Percentiles rank a stretch among this genome's conserved stretches.
These are phyloP conservation scores for Salmo trutta DNA, from an alignment of 2,797 vertebrate species.

Conservation along the genomic window DNA sequence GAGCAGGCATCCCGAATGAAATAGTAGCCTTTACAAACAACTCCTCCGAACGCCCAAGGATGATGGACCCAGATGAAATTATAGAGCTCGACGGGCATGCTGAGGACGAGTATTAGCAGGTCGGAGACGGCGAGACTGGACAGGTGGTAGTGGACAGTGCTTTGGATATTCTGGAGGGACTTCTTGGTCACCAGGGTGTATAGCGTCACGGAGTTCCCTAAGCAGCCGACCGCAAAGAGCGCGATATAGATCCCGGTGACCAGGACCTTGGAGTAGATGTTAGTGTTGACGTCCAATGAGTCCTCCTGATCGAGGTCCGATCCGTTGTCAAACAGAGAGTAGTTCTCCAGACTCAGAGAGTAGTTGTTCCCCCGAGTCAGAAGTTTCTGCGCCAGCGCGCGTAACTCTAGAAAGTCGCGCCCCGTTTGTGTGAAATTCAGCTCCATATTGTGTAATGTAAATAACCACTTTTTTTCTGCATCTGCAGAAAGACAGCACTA, in stretches of 20 bases:
- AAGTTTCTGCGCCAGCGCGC: constrained; percentile 57
- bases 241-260: constrained; percentile 86
- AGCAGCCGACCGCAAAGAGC: constrained; percentile 85
- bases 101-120: constrained; percentile 90
- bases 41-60: constrained; percentile 93
- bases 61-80: constrained; percentile 99
- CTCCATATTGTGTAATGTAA: constrained; percentile 62
- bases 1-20: constrained; percentile 94
- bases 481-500: not conserved
- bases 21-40: constrained; percentile 90
- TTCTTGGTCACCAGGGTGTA: constrained; percentile 87
- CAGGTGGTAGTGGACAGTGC: constrained; percentile 96
- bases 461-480: not conserved
- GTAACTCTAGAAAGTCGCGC: constrained; percentile 46
- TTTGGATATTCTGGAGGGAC: constrained; percentile 90
- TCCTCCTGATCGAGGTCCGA: constrained; percentile 67
- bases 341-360: constrained; percentile 27
- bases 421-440: constrained; percentile 54
- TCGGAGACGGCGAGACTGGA: constrained; percentile 93
- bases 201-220: constrained; percentile 92
- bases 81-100: constrained; percentile 96
- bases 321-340: constrained; percentile 37
- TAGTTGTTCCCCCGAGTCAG: constrained; percentile 52
- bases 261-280: constrained; percentile 88
- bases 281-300: constrained; percentile 92